Evolutionary conservation across 2,113 vertebrate species (phyloP), one percentile per base, ranked within the genome.

Genomic region (Ophthalmolycus amberensis): DNA sequence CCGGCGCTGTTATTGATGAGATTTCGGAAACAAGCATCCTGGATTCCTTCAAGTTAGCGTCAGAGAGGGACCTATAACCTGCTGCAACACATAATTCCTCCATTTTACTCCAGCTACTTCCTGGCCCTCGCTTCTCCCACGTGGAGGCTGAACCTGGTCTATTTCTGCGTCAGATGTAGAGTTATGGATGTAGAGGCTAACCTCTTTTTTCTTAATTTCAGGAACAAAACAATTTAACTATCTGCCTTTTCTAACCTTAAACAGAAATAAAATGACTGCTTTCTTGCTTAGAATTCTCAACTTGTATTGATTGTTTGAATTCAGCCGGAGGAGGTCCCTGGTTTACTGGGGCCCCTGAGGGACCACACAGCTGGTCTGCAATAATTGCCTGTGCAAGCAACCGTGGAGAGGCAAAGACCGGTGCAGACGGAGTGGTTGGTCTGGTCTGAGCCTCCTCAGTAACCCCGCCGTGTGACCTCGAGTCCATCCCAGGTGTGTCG

Each of bases 281-380:
- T 54, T 56, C 25, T 29, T 58, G 42, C 10, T 40, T 59, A 18
- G 77, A 72, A 78, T 58, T 44, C 76, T 83, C n/a, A 27, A 60
- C 60, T 40, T 64, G 14, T 2, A 59, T 18, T 1, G 11, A 64
- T 32, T 20, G 73, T 63, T 69, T 83, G 67, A 80, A 68, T 77
- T 40, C 56, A 65, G 86, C 60, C 80, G 18, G 88, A 88, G 90
- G 91, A 82, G 91, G 82, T 82, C 89, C 79, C 86, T 64, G 79
- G 86, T 86, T 86, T 44, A 68, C 79, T 5, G 7, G 83, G 84
- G 66, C 44, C 88, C 93, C 77, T 86, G 1, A 63, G 92, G 88
- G 90, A 88, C 84, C 88, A 83, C 87, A 90, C 94, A 94, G 94
- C 94, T 94, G 94, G 83, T n/a, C 82, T 72, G 64, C 42, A 72